Conservation (phyloP, 2,113 vertebrate species). For the Tragelaphus strepsiceros region DNA sequence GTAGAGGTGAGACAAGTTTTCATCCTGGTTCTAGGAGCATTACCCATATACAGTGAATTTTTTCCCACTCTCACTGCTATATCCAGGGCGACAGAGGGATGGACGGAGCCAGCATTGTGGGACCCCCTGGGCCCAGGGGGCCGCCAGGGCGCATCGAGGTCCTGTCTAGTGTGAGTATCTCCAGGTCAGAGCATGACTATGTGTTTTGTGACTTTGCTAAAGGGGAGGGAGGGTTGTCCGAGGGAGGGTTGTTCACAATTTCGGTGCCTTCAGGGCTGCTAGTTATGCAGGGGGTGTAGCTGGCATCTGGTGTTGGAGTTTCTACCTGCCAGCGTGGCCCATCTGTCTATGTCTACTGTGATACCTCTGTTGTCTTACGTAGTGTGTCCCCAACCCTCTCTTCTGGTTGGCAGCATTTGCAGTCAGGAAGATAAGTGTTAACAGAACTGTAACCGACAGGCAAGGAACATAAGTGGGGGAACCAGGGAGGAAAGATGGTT, state of each 20-base stretch:
- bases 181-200: background rate
- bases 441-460: background rate
- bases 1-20: background rate
- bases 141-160: constrained; percentile 84
- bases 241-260: background rate
- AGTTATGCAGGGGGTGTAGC: background rate
- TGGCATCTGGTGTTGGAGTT: background rate
- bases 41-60: background rate
- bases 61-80: constrained; percentile 7
- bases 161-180: constrained; percentile 85
- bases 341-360: background rate
- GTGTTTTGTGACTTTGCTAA: background rate
- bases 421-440: background rate
- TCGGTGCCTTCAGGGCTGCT: background rate
- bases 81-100: constrained; percentile 88
- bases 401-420: background rate
- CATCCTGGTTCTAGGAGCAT: background rate
- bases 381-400: background rate
- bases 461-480: background rate
- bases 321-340: background rate
- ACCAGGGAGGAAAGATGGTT: background rate
- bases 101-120: constrained; percentile 83
- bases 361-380: background rate
- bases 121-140: constrained; percentile 90
- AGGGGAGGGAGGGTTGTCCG: background rate